Evolutionary conservation across 2,888 invertebrate genomes (phyloP), one percentile per base, ranked within the genome.

Genomic region (Disparrhopalites patrizii): DNA sequence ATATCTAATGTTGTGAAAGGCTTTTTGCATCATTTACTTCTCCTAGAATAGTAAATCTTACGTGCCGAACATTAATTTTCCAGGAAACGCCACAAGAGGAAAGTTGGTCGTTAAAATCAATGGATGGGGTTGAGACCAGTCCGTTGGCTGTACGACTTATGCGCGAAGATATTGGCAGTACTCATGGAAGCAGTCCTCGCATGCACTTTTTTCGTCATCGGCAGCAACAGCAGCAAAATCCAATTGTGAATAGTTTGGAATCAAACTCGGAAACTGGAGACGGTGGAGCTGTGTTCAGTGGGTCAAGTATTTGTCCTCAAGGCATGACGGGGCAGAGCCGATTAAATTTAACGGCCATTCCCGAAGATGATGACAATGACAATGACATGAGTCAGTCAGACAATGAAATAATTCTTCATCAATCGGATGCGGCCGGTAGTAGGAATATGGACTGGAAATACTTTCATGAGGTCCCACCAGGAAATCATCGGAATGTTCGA

Each of bases 311-410:
- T 30, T 18, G 28, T 20, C 10, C 27, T 43, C 54, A 52, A 30
- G 47, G 36, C 3, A 60, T 57, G 4, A 54, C 65, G 2, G 51
- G 61, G 18, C 67, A 66, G 23, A 71, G 71, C 54, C 50, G 67
- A 51, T 63, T 68, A 1, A 71, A 71, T 58, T 62, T 71, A 23
- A 69, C 69, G 13, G 69, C 71, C 3, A 71, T 71, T 62, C 71
- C 71, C 15, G 71, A 69, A 31, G 68, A 71, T 61, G 71, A 71
- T 20, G 68, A 70, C 23, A 20, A 56, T 30, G 33, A 60, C n/a
- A 52, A 43, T 31, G 61, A 61, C 15, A 18, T 30, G 43, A 25
- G 27, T 23, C 50, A 15, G 50, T 51, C 66, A 1, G 58, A 50
- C 3, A 47, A 61, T 36, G 62, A 60, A 36, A 56, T 58, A 23